Base-by-base conservation (phyloP, 1,140 invertebrate genomes). In the Caligus rogercresseyi region DNA sequence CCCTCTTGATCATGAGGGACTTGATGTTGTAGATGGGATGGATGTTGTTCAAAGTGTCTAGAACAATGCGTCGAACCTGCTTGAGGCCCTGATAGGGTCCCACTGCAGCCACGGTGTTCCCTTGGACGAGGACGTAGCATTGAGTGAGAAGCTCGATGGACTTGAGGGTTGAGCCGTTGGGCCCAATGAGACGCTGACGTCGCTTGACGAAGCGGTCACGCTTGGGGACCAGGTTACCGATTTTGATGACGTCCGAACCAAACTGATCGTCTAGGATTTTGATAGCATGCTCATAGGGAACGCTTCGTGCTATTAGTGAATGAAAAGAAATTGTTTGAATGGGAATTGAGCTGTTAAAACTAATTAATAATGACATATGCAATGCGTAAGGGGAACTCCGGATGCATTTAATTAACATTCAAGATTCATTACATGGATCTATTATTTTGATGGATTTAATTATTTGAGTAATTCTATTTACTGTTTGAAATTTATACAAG, bases 1-100 rank as follows among this genome's bases (percentile, higher is more conserved):
- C 93, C 69, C 83, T 78, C 73, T 98, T 98, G 54, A 98, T 95
- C 93, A 98, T 98, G 13, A 99, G 73, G 16, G 87, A 84, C 76
- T 98, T 98, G 0, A 99, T 94, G 70, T 96, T 96, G 71, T 98
- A 98, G 71, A 98, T 93, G n/a, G 95, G 95, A 78, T 99, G 95
- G 64, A 98, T 83, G 72, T 99, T 99, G 70, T 92, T 91, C 92
- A 99, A 97, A 1, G 90, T 95, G 69, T 99, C 94, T 71, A 89
- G 83, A 3, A 92, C 89, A 69, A 99, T 89, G 70, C 86, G 81
- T 65, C 92, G 75, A 0, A 93, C 89, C 75, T 79, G 60, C 64
- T 67, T 69, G 54, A 64, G 55, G 18, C 69, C 95, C 76, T 86
- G 89, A 70, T 95, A 89, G 20, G 94, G 91, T 0, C 96, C 96